Base-by-base conservation (phyloP, 1,140 invertebrate genomes). In the Solenopsis invicta region DNA sequence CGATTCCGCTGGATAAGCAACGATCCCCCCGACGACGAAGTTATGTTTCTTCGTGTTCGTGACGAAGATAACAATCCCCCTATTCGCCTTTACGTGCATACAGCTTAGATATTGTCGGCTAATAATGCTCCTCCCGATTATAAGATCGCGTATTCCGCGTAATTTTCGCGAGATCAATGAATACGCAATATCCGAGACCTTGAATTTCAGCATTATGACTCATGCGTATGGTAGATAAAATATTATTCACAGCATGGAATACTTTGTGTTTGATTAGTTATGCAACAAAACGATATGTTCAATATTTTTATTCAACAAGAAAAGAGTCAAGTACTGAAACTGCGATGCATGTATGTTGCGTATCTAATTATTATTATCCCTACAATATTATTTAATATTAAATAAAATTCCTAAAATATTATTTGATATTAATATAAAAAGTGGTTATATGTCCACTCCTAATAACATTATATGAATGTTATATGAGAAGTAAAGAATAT, bases 1-100 rank as follows among this genome's bases (percentile, higher is more conserved):
- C 88, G 77, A 91, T 87, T 74, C 77, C 71, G 48, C 87, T 62
- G 89, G 90, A 91, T 91, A 91, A 91, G 82, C 64, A 61, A 88
- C 87, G 87, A 88, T 88, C 76, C 56, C 62, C 16, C 34, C 24
- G 81, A 41, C n/a, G 76, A 71, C 74, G 54, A 87, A 90, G 78
- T 90, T 90, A 90, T 81, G 81, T 90, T 67, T 54, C 80, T 84
- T 48, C 64, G 74, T 81, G 81, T 86, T 69, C 85, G 64, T 72
- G 56, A 29, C 71, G 41, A 37, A 54, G 89, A 90, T 90, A 90
- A 88, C 75, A 64, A 90, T 90, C 78, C 74, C 72, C 45, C 62
- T 76, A 90, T 90, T 88, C 80, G 61, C 80, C 64, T 52, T 62
- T 62, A 71, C 61, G n/a, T 50, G 74, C 78, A 87, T 50, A 77